phyloP scores from a whole-genome alignment of 2,113 vertebrate genomes.

The Gymnocephalus cernua region DNA sequence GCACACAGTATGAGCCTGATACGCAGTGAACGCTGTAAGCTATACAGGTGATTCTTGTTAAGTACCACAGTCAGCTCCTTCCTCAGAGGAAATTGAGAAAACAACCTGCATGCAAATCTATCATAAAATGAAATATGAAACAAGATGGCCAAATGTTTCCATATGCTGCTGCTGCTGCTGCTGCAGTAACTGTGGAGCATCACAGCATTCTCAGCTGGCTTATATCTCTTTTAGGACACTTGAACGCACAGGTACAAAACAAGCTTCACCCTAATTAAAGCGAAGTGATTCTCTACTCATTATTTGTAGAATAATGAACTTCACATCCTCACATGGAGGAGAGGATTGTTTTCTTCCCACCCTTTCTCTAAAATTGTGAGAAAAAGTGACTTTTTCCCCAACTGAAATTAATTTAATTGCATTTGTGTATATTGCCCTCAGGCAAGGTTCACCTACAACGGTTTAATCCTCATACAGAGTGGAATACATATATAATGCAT shows the following conservation, averaged over 20 bases:
- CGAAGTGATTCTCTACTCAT: constrained; percentile 40
- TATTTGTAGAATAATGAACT: constrained; percentile 64
- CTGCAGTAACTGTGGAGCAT: constrained; percentile 11
- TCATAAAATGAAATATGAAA: constrained; percentile 59
- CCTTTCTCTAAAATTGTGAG: constrained; percentile 44
- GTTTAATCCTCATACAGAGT: constrained; percentile 64
- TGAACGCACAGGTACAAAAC: constrained; percentile 47
- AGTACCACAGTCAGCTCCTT: constrained; percentile 34
- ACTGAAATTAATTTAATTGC: constrained; percentile 75
- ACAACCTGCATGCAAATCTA: constrained; percentile 33
- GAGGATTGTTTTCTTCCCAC: not conserved
- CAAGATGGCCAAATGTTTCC: constrained; percentile 46
- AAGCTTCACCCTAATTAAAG: constrained; percentile 62
- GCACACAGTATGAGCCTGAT: constrained; percentile 15
- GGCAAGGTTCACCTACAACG: constrained; percentile 64
- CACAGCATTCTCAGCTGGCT: constrained; percentile 28
- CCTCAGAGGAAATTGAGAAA: constrained; percentile 33
- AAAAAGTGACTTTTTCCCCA: constrained; percentile 29
- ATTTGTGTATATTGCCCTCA: constrained; percentile 69
- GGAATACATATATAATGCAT: constrained; percentile 76
- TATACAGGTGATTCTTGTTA: constrained; percentile 60
- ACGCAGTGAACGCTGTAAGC: constrained; percentile 20
- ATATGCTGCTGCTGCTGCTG: constrained; percentile 40
- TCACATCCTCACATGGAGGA: constrained; percentile 38
- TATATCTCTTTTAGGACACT: constrained; percentile 27